Evolutionary conservation across 2,113 vertebrate genomes (phyloP).

Genomic region (Corvus hawaiiensis): DNA sequence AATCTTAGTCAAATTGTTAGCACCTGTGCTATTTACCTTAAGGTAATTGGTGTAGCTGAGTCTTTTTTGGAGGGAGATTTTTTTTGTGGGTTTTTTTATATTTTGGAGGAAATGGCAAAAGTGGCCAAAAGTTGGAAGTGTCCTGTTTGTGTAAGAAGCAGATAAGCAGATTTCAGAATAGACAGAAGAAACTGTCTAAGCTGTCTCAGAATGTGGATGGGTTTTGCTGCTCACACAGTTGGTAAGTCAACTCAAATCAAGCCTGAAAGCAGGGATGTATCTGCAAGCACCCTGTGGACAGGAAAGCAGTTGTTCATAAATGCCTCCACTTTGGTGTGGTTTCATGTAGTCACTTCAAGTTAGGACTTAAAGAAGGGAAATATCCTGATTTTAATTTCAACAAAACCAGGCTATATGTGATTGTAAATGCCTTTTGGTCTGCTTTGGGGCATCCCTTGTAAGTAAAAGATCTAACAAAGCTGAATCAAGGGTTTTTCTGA

Average conservation of each 20-base stretch:
- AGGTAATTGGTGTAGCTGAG: not conserved
- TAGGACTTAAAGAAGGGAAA: not conserved
- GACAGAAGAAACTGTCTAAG: not conserved
- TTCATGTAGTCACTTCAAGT: not conserved
- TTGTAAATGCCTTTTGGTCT: not conserved
- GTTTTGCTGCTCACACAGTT: not conserved
- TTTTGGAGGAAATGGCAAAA: not conserved
- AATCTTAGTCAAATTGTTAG: not conserved
- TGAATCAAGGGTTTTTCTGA: not conserved
- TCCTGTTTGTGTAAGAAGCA: not conserved
- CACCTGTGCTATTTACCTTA: not conserved
- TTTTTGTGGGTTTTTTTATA: fast-evolving
- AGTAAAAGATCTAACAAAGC: not conserved
- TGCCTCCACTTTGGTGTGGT: not conserved
- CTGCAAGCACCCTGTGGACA: not conserved
- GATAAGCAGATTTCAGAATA: not conserved
- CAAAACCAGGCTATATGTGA: not conserved
- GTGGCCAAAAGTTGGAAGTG: not conserved
- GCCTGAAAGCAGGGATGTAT: not conserved
- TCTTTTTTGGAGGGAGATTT: not conserved
- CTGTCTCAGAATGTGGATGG: not conserved
- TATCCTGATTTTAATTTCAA: not conserved
- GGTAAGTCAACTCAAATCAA: not conserved
- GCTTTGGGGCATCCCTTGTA: not conserved
- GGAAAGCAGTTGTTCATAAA: not conserved